Base-by-base conservation (phyloP, 2,797 vertebrate genomes). In the Brachyalestes nurse region DNA sequence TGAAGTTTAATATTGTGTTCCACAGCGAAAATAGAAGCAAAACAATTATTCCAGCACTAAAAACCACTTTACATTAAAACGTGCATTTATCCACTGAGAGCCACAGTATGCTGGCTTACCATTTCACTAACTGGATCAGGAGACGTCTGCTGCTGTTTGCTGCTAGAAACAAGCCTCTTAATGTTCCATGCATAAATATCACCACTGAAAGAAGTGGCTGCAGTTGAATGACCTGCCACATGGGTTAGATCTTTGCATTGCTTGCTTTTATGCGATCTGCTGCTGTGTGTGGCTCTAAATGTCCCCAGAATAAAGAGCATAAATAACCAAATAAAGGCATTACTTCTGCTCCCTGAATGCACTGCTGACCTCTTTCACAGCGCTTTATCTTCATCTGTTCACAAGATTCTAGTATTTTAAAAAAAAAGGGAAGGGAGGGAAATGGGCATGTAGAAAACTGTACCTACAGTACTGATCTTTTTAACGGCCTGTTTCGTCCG, bases 291-390 rank as follows among this genome's bases (percentile, higher is more conserved):
- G 72, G 62, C 62, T 79, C 72, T 83, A 75, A 82, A 77, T 82
- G 74, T 80, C 71, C 78, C 71, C 25, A 19, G 71, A 78, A 82
- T 72, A 53, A 76, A 84, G 78, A 79, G 82, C 77, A 80, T 86
- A 77, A 86, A 79, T 84, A 84, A 84, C 80, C 75, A 82, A 84
- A 86, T 86, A 84, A 86, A 84, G 74, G 77, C 82, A 77, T 82
- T 84, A 82, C 82, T 86, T 86, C 77, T 84, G 80, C 80, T 80
- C 75, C 64, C 28, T 72, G 83, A 65, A 61, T 83, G 81, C 78
- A 53, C 80, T 83, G 67, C 81, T 72, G 64, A 85, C 80, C 77
- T 79, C 80, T 82, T 82, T 82, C 80, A 82, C 72, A 61, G 75
- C 72, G 62, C 40, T 76, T 79, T 82, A 81, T 77, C 71, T 78